A percentile compares a stretch with the other conserved stretches of the same genome.
These are phyloP conservation scores for Drosophila paulistorum DNA, from an alignment of 1,140 invertebrate genomes.

Conservation along the genomic window DNA sequence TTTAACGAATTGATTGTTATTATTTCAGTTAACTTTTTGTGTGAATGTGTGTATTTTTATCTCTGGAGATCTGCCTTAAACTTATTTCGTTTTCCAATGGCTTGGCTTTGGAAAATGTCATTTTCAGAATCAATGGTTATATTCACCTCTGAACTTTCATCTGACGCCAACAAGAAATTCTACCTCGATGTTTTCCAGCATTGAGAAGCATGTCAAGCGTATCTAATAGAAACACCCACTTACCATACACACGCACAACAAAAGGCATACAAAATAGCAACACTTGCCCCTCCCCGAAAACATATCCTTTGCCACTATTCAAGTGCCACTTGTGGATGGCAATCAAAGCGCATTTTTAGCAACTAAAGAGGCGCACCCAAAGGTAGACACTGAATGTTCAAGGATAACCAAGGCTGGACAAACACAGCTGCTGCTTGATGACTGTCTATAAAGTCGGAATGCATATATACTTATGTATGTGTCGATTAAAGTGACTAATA, in stretches of 20 bases:
- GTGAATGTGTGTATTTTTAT: background rate
- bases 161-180: constrained; percentile 55
- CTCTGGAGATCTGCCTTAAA: background rate
- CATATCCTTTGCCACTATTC: constrained; percentile 40
- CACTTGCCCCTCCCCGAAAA: background rate
- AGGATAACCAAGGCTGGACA: constrained; percentile 56
- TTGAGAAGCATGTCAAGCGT: constrained; percentile 62
- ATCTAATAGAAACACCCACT: constrained; percentile 49
- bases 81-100: constrained; percentile 11
- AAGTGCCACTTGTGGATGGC: too few relatives aligned
- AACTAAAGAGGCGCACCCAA: constrained; percentile 32
- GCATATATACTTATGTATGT: background rate
- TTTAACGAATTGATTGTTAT: background rate
- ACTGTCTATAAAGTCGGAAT: constrained; percentile 16
- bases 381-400: constrained; percentile 52
- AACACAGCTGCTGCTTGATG: constrained; percentile 41
- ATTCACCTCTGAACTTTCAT: constrained; percentile 74
- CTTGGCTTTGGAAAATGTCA: constrained; percentile 23
- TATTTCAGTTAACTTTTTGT: background rate
- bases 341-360: constrained; percentile 67
- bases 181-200: constrained; percentile 25
- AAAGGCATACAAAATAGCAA: constrained; percentile 60
- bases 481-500: too few relatives aligned
- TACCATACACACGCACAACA: constrained; percentile 29
- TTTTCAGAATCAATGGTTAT: constrained; percentile 55